Evolutionary conservation across 2,113 vertebrate species (phyloP).

Genomic region (Malaclemys terrapin): DNA sequence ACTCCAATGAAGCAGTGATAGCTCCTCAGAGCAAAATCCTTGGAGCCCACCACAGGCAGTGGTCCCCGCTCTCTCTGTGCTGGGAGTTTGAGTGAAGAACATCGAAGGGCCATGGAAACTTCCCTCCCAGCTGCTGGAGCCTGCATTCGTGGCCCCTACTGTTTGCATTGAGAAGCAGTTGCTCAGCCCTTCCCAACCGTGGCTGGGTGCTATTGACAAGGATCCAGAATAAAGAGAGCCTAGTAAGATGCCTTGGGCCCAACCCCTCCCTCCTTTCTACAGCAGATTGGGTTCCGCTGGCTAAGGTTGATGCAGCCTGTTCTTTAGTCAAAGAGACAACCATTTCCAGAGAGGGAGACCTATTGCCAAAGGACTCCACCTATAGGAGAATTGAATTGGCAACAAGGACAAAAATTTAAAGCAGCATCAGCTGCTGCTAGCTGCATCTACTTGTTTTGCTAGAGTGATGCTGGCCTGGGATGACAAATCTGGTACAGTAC

Average conservation of each 20-base stretch:
- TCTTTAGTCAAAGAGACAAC: neutral
- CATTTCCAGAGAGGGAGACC: neutral
- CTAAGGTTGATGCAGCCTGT: neutral
- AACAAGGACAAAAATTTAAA: neutral
- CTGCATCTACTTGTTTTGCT: no score
- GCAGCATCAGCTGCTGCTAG: neutral
- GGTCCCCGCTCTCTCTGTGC: no score
- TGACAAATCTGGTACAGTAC: no score
- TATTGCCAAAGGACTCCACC: rapidly evolving
- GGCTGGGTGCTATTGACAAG: neutral
- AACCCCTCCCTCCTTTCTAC: neutral
- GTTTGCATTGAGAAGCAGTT: neutral
- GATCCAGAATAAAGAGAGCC: no score
- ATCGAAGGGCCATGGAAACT: neutral
- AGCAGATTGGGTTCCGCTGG: neutral
- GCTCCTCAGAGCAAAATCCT: no score
- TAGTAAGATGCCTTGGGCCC: no score
- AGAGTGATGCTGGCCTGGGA: no score
- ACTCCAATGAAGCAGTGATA: no score
- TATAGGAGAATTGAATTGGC: neutral
- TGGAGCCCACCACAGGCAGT: no score
- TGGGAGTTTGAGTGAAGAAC: neutral
- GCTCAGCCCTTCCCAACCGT: neutral
- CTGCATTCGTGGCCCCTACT: neutral
- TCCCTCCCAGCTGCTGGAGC: neutral